These are phyloP conservation scores for Chelon labrosus DNA, from an alignment of 2,797 vertebrate species.

Conservation along the genomic window DNA sequence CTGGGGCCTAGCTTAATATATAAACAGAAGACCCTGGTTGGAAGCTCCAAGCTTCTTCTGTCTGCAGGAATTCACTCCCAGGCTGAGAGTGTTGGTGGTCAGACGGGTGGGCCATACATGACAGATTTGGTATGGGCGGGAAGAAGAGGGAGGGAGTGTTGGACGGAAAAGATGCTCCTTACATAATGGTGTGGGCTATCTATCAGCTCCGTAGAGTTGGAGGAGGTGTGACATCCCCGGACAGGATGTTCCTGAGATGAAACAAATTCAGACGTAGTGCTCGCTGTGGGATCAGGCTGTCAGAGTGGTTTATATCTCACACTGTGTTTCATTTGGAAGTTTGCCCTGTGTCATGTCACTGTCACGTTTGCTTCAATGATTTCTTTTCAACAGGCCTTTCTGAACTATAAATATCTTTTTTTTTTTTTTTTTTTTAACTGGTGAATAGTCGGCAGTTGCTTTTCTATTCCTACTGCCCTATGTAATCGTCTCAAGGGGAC, in stretches of 20 bases:
- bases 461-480: constrained; percentile 37
- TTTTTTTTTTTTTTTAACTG: constrained; percentile 14
- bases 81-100: constrained; percentile 33
- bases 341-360: constrained; percentile 42
- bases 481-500: constrained; percentile 47
- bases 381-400: constrained; percentile 27
- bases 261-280: constrained; percentile 31
- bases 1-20: constrained; percentile 19
- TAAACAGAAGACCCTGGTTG: constrained; percentile 26
- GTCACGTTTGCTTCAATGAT: constrained; percentile 30
- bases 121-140: constrained; percentile 41
- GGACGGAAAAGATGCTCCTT: constrained; percentile 59
- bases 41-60: constrained; percentile 35
- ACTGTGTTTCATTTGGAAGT: constrained; percentile 40
- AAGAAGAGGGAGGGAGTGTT: constrained; percentile 30
- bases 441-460: constrained; percentile 37
- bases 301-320: constrained; percentile 50
- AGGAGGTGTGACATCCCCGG: constrained; percentile 49
- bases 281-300: constrained; percentile 39
- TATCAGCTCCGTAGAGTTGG: constrained; percentile 37
- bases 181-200: constrained; percentile 47
- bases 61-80: constrained; percentile 36
- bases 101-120: constrained; percentile 31
- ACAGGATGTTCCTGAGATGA: constrained; percentile 63
- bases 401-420: constrained; percentile 50